Evolutionary conservation across 2,113 vertebrate genomes (phyloP), one percentile per base, ranked within the genome.

Genomic region (Promerops cafer): DNA sequence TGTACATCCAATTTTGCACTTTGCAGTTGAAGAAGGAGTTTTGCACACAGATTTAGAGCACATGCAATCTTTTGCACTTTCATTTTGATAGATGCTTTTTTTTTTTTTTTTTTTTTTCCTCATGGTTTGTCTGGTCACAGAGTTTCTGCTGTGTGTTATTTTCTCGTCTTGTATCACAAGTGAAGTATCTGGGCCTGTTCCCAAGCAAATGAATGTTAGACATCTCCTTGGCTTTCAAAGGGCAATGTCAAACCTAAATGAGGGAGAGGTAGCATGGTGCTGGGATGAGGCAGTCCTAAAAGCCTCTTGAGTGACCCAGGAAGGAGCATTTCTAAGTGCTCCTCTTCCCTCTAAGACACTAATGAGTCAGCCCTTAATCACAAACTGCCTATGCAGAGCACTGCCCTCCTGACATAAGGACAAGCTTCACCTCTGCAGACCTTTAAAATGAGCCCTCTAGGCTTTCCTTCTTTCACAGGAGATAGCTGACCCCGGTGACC

Each of bases 331-430:
- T 37, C 3, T 82, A 92, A 96, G 80, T 94, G 80, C n/a, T 86
- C 16, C 88, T 93, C 81, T 96, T 96, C 54, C 66, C 63, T 87
- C 69, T 75, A 77, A 94, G 92, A 57, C 83, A 64, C 56, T 95
- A 89, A 93, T 89, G 83, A 96, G 86, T 64, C 39, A 42, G 68
- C 92, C 64, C 64, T 94, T 92, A 93, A 96, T 95, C 89, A 94
- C 80, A 86, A 64, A 83, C 68, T 66, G 78, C 44, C 78, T 70
- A 1, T 70, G 47, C 84, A 85, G 61, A 94, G 66, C 77, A 24
- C 33, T 87, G 50, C 49, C 68, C 64, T 90, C 50, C 91, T 78
- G 79, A 95, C 88, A 83, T 8, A 83, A 89, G 52, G 94, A 71
- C 88, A 81, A 75, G 37, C 44, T 85, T 94, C 83, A 88, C 87